Base-by-base conservation (phyloP, 2,113 vertebrate genomes). In the Agelaius tricolor region DNA sequence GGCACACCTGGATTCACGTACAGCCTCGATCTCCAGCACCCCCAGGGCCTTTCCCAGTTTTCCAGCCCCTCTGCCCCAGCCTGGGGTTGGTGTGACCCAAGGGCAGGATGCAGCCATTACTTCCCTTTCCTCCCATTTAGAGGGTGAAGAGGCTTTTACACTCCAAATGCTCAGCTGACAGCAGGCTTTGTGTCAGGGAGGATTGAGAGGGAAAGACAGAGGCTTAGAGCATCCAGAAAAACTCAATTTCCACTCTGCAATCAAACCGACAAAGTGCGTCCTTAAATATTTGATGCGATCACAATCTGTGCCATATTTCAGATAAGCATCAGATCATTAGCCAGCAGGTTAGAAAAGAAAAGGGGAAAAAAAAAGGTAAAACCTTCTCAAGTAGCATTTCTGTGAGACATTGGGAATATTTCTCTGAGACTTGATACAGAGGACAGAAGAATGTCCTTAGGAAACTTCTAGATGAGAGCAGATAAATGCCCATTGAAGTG, bases 391-490 rank as follows among this genome's bases (percentile, higher is more conserved):
- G 67, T 10, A 37, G 55, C 26, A 54, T 84, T 90, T 88, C 74
- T 73, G 39, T 15, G 65, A 92, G 67, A 88, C 59, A 27, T 1
- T 31, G 54, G 81, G 68, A 84, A 84, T 54, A 46, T 46, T 80
- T 80, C 65, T 91, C 54, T 35, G 49, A 58, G 76, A 55, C 15
- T 59, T 58, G 39, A 87, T 76, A 39, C 16, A 59, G 72, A 93
- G 76, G 79, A 82, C 51, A 63, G 74, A 80, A 20, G 22, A 94
- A 89, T 59, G 59, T 71, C 90, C 88, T 77, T 13, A 94, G 75
- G 72, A 91, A 89, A 86, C 51, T 89, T 85, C 76, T 20, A 78
- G 90, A 87, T 77, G 75, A 81, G 44, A 93, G 94, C 61, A 96
- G 76, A 90, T 90, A 89, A 94, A 91, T 35, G 61, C 28, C 84